Conservation (phyloP, 2,888 invertebrate species). For the Allacma fusca region DNA sequence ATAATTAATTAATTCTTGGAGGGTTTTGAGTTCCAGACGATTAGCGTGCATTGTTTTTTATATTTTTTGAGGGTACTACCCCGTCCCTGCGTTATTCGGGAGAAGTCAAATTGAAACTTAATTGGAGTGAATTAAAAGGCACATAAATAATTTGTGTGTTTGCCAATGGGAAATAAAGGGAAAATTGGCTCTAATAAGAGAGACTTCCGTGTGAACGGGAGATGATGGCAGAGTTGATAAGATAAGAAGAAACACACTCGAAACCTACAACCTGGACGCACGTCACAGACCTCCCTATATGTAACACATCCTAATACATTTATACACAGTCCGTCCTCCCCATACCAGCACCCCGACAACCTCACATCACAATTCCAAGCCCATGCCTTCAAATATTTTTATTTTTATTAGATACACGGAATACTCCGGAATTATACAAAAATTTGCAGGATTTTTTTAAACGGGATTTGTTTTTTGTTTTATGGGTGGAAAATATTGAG, state of each 20-base stretch:
- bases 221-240: constrained; percentile 16
- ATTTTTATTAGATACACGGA: no score
- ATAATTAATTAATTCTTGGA: constrained; percentile 2
- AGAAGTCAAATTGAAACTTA: constrained; percentile 26
- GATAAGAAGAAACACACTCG: constrained; percentile 14
- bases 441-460: no score
- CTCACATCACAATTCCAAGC: no score
- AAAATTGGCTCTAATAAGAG: constrained; percentile 8
- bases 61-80: no score
- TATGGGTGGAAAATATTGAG: no score
- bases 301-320: no score
- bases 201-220: constrained; percentile 10
- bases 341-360: no score
- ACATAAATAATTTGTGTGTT: constrained; percentile 28
- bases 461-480: no score
- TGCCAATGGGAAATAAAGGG: constrained; percentile 7
- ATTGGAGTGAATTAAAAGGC: constrained; percentile 28
- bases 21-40: constrained; percentile 7
- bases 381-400: no score
- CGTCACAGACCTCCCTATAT: no score
- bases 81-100: not conserved
- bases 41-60: constrained; percentile 2
- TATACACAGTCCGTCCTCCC: no score
- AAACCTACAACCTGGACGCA: not conserved
- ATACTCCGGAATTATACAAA: no score